phyloP scores from a whole-genome alignment of 2,888 invertebrate genomes.

The Melipona bicolor region DNA sequence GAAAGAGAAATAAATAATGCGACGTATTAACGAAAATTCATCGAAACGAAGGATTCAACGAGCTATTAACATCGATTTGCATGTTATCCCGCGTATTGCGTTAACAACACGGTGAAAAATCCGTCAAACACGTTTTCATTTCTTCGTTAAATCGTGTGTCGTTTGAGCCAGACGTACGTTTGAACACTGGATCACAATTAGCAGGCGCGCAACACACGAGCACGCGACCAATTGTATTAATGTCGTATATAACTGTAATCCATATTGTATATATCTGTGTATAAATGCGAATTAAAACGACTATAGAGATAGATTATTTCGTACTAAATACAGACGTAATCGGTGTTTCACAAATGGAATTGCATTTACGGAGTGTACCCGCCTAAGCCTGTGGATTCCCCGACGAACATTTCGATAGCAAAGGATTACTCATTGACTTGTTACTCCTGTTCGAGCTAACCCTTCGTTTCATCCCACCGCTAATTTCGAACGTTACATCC shows the following conservation, averaged over 20 bases:
- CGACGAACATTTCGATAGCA: conserved; percentile 21
- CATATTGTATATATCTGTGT: conserved; percentile 48
- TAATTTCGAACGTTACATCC: neutral
- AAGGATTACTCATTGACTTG: conserved; percentile 30
- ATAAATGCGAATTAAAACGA: conserved; percentile 44
- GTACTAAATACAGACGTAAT: conserved; percentile 41
- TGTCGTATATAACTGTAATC: conserved; percentile 22
- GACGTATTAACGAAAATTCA: too few relatives aligned
- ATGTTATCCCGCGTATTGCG: neutral
- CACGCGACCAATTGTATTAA: conserved; percentile 39
- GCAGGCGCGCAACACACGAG: conserved; percentile 13
- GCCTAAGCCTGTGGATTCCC: conserved; percentile 16
- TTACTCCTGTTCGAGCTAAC: conserved; percentile 3
- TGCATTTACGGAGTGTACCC: conserved; percentile 32
- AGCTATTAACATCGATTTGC: neutral
- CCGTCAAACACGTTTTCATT: neutral
- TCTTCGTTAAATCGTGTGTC: neutral
- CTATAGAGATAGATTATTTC: conserved; percentile 46
- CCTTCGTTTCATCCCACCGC: conserved; percentile 16
- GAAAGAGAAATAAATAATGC: too few relatives aligned
- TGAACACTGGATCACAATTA: conserved; percentile 22
- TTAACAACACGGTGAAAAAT: too few relatives aligned
- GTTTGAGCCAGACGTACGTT: conserved; percentile 6
- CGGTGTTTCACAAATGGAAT: conserved; percentile 45
- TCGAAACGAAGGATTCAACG: too few relatives aligned